Conservation (phyloP, 2,113 vertebrate genomes). For the Micronycteris hirsuta region DNA sequence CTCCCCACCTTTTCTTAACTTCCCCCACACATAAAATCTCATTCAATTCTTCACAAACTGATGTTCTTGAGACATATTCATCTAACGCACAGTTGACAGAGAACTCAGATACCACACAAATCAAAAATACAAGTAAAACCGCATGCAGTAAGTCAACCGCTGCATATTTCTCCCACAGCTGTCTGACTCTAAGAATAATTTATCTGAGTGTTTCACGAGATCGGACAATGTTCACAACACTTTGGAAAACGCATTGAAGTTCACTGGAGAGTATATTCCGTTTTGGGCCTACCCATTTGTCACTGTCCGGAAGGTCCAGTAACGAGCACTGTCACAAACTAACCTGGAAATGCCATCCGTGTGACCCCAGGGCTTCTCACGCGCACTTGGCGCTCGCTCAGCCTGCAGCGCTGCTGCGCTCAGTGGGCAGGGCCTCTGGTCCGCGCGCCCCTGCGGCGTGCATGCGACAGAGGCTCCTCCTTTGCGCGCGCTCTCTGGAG, state of each 20-base stretch:
- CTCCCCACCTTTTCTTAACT: background rate
- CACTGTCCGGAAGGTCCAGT: background rate
- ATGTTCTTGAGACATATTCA: background rate
- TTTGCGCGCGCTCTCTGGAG: background rate
- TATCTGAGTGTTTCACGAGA: background rate
- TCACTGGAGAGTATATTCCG: background rate
- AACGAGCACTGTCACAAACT: background rate
- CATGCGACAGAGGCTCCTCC: background rate
- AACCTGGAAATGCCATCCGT: background rate
- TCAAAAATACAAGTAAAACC: constrained; percentile 14
- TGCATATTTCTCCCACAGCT: background rate
- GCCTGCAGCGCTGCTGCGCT: too few species aligned
- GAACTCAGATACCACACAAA: background rate
- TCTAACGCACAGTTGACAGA: background rate
- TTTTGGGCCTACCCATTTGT: background rate
- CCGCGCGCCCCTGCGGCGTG: too few species aligned
- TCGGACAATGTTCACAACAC: background rate
- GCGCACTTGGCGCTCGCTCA: too few species aligned
- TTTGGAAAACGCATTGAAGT: constrained; percentile 24
- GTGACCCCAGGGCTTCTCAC: background rate
- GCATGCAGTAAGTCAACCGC: background rate
- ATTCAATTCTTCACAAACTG: background rate
- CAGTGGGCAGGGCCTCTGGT: too few species aligned
- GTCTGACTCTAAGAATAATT: background rate
- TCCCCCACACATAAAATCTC: background rate